Base-by-base conservation (phyloP, 2,888 invertebrate species). In the Ganaspis brasiliensis region DNA sequence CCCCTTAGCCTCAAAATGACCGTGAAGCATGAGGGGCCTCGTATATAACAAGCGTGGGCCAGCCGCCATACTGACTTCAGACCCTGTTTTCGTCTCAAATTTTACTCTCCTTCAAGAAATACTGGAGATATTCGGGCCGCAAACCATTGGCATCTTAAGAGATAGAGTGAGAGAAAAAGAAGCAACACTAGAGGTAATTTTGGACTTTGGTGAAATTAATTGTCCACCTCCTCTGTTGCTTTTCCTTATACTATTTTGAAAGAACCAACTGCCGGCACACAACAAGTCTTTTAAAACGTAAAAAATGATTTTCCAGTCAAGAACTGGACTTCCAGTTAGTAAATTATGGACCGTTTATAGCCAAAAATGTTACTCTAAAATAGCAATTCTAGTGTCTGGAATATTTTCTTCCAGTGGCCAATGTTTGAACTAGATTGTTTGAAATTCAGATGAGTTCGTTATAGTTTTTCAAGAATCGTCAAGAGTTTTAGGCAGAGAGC, bases 131-230 rank as follows among this genome's bases (percentile, higher is more conserved):
- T 31, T 31, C 19, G 63, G 72, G 52, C 71, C 61, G 55, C 72
- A 80, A 80, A 78, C 78, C 78, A 76, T 78, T 73, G 80, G 74
- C 80, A 71, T 78, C 73, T 74, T 76, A 35, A 70, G 80, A 75
- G 71, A 40, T 57, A 45, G 72, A 12, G 14, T 21, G 21, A 21
- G 63, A 24, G 52, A 19, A n/a, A 19, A n/a, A 52, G 52, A 19
- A 8, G 40, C 40, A 40, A 40, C 12, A 52, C 12, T n/a, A n/a
- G 49, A 49, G 40, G n/a, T 40, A 67, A 40, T 8, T 52, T 19
- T 19, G 21, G 8, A n/a, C 21, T 9, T 45, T 67, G 40, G 24
- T 24, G 67, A 45, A 45, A 67, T 67, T 67, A 67, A 24, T 14
- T 9, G 26, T 40, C 24, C 35, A 12, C 19, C n/a, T 21, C 21